phyloP scores from a whole-genome alignment of 2,113 vertebrate genomes.

The Cardinalis cardinalis region DNA sequence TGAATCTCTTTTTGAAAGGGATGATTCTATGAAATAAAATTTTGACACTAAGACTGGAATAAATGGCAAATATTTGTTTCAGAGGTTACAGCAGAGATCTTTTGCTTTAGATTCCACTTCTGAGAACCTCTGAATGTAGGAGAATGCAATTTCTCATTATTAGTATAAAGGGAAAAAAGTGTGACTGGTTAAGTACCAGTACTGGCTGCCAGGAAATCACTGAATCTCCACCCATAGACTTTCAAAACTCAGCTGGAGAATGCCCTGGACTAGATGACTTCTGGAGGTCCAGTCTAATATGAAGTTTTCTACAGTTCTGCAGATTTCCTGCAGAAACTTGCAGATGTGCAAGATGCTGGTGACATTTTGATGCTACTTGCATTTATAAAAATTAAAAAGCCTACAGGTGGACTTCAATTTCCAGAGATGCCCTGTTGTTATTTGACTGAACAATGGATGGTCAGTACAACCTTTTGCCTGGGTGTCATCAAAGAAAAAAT shows the following conservation, averaged over 20 bases:
- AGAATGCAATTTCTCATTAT: neutral
- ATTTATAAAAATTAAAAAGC: neutral
- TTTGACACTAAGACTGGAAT: neutral
- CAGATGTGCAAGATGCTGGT: neutral
- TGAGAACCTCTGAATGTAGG: neutral
- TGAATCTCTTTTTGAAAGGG: neutral
- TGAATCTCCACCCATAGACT: neutral
- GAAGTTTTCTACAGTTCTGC: neutral
- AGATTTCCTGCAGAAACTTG: neutral
- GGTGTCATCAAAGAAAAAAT: neutral
- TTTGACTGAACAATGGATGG: neutral
- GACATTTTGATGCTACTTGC: neutral
- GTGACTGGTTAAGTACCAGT: neutral
- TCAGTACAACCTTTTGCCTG: neutral
- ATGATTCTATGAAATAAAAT: neutral
- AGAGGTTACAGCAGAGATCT: neutral
- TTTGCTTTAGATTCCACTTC: neutral
- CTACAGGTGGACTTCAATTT: neutral
- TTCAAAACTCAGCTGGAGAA: neutral
- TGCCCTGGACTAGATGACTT: neutral
- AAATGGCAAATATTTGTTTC: neutral
- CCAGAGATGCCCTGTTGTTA: neutral
- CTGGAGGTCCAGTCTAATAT: neutral
- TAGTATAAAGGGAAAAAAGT: neutral
- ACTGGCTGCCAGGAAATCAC: neutral